Evolutionary conservation across 2,888 invertebrate species (phyloP).

Genomic region (Hololepta plana): DNA sequence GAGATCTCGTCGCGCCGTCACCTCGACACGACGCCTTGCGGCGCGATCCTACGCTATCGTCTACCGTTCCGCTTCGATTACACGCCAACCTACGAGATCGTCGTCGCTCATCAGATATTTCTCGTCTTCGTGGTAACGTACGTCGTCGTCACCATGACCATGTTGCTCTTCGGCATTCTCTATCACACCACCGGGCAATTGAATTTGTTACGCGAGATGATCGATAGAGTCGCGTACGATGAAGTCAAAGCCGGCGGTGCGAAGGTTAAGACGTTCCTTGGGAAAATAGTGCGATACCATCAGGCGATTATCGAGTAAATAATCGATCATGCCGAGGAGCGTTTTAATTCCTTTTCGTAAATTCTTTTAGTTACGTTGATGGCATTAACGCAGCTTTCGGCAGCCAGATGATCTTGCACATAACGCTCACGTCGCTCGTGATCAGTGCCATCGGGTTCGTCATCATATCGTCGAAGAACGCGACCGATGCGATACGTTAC

Average conservation of each 20-base stretch:
- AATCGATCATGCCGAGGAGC: neutral
- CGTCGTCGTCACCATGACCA: slow-evolving; percentile 14
- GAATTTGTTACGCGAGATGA: slow-evolving; percentile 10
- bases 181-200: slow-evolving; percentile 15
- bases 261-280: slow-evolving; percentile 9
- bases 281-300: slow-evolving; percentile 14
- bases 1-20: slow-evolving; percentile 14
- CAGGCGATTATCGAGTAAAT: slow-evolving; percentile 15
- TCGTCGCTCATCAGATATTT: slow-evolving; percentile 14
- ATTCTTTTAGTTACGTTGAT: slow-evolving; percentile 11
- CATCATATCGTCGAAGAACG: slow-evolving; percentile 11
- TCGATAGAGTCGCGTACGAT: no score
- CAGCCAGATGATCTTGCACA: slow-evolving; percentile 13
- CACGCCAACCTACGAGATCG: slow-evolving; percentile 12
- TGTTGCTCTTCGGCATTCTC: slow-evolving; percentile 14
- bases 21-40: slow-evolving; percentile 14
- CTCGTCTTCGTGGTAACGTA: slow-evolving; percentile 14
- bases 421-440: slow-evolving; percentile 14
- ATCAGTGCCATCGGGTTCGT: slow-evolving; percentile 14
- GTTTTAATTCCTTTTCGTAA: neutral
- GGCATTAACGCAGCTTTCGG: slow-evolving; percentile 13
- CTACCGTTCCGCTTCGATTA: slow-evolving; percentile 14
- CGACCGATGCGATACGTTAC: slow-evolving; percentile 13
- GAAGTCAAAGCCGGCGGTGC: neutral
- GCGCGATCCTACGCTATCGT: slow-evolving; percentile 11